phyloP scores from a whole-genome alignment of 2,797 vertebrate genomes.

The Peromyscus aztecus region DNA sequence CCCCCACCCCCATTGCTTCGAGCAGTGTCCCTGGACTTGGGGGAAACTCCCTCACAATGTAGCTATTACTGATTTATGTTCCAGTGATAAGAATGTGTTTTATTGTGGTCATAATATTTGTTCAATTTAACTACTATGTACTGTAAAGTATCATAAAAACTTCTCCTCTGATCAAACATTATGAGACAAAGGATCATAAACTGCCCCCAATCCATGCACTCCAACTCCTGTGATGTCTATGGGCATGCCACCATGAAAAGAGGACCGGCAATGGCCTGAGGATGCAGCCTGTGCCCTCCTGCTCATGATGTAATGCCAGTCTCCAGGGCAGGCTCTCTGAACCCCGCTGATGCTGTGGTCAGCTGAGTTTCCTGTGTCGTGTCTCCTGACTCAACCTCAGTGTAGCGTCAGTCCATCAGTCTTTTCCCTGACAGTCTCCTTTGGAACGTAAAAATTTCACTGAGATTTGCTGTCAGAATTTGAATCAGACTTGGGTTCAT shows the following conservation, averaged over 20 bases:
- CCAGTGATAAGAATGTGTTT: constrained; percentile 85
- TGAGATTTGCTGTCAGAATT: constrained; percentile 31
- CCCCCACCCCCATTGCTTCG: constrained; percentile 72
- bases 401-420: background rate
- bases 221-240: background rate
- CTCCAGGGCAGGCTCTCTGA: background rate
- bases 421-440: background rate
- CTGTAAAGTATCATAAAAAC: constrained; percentile 81
- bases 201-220: constrained; percentile 48
- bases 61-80: constrained; percentile 86
- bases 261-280: background rate
- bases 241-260: constrained; percentile 18
- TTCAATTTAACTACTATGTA: constrained; percentile 83
- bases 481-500: constrained; percentile 36
- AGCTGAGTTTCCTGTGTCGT: background rate
- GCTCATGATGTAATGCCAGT: constrained; percentile 34
- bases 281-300: constrained; percentile 21
- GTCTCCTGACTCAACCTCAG: constrained; percentile 36
- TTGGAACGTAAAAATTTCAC: constrained; percentile 47
- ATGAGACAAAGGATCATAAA: constrained; percentile 75
- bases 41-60: constrained; percentile 81
- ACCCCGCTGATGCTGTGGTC: background rate
- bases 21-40: constrained; percentile 74
- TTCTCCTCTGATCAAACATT: constrained; percentile 81
- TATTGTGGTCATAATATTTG: constrained; percentile 85